Evolutionary conservation across 2,113 vertebrate genomes (phyloP).

Genomic region (Halichoerus grypus): DNA sequence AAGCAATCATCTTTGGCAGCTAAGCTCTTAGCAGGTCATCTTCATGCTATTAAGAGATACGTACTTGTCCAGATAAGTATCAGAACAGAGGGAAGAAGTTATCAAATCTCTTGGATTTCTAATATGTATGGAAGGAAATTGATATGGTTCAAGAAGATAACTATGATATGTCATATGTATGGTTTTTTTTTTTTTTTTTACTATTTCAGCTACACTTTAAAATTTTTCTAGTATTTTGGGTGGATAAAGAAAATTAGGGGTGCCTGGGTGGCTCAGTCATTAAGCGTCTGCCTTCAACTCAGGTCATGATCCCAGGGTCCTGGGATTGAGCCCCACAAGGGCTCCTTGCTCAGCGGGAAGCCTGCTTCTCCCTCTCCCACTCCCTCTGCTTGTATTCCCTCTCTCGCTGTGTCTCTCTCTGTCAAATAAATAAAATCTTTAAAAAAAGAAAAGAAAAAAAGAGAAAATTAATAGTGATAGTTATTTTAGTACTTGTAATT

Average conservation of each 20-base stretch:
- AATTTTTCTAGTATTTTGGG: neutral
- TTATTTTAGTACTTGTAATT: neutral
- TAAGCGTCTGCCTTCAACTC: no score
- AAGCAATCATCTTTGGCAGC: slow-evolving; percentile 62
- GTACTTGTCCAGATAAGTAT: slow-evolving; percentile 46
- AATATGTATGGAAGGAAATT: slow-evolving; percentile 1
- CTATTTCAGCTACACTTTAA: neutral
- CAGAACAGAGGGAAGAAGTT: slow-evolving; percentile 44
- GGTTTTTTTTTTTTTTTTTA: neutral
- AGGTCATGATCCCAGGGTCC: no score
- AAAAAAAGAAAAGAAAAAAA: neutral
- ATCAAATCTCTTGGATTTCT: slow-evolving; percentile 59
- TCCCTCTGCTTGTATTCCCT: no score
- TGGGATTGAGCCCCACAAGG: no score
- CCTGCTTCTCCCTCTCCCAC: no score
- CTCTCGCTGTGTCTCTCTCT: no score
- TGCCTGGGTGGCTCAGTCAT: no score
- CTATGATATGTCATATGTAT: neutral
- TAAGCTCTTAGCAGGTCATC: slow-evolving; percentile 61
- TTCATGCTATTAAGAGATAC: slow-evolving; percentile 47
- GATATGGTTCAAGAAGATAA: slow-evolving; percentile 37
- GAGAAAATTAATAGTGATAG: neutral
- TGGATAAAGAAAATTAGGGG: neutral
- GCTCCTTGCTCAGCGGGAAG: no score
- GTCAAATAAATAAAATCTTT: no score